phyloP scores from a whole-genome alignment of 2,113 vertebrate species.

The Hyla sarda region DNA sequence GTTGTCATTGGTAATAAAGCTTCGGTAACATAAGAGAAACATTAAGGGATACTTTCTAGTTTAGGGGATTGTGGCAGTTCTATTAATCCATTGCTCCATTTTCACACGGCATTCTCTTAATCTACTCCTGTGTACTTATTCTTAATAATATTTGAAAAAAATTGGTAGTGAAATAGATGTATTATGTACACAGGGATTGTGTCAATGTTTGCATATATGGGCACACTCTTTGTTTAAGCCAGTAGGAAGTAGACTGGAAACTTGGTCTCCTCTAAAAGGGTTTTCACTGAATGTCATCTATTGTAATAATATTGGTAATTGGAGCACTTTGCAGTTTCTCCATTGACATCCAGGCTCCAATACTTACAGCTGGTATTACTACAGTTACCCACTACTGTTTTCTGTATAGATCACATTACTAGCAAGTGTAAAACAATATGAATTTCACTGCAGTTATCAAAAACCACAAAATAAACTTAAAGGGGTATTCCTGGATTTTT shows the following conservation, averaged over 20 bases:
- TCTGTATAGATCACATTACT: conserved; percentile 35
- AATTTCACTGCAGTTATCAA: neutral
- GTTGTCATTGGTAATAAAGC: neutral
- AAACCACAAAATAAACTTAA: too few species aligned
- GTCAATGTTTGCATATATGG: conserved; percentile 48
- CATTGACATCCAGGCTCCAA: conserved; percentile 34
- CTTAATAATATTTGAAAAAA: conserved; percentile 40
- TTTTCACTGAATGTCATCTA: conserved; percentile 40
- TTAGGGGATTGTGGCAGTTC: neutral
- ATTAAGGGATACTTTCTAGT: neutral
- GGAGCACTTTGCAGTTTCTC: conserved; percentile 17
- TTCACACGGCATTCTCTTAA: neutral
- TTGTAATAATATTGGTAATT: conserved; percentile 47
- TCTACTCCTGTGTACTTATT: conserved; percentile 38
- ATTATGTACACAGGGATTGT: conserved; percentile 48
- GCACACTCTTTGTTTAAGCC: conserved; percentile 45
- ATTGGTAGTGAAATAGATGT: conserved; percentile 14
- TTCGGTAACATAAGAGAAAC: neutral
- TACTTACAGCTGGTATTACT: conserved; percentile 35
- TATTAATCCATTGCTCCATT: neutral
- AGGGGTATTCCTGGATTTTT: too few species aligned
- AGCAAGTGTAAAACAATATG: neutral
- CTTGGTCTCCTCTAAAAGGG: conserved; percentile 16
- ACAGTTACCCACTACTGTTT: neutral
- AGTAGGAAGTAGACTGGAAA: conserved; percentile 37